A percentile compares a stretch with the other conserved stretches of the same genome.
phyloP scores from a whole-genome alignment of 2,113 vertebrate genomes.

The Gallinago paraguaiae region DNA sequence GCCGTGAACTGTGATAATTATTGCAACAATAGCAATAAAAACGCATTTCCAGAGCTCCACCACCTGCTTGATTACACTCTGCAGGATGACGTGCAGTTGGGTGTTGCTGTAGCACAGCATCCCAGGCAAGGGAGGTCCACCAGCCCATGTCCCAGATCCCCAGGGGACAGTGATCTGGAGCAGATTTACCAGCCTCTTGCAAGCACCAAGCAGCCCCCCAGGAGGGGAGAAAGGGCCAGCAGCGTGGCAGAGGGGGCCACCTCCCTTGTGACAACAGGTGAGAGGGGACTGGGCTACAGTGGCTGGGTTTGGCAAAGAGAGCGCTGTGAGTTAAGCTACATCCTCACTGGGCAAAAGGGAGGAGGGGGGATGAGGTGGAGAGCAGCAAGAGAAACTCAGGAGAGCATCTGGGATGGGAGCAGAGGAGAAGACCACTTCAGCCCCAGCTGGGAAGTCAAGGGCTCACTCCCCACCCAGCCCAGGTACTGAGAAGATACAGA shows the following conservation, averaged over 20 bases:
- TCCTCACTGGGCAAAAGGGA: background rate
- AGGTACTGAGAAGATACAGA: rapidly evolving
- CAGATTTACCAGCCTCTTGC: background rate
- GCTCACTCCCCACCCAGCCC: background rate
- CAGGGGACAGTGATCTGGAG: background rate
- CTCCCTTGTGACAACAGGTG: background rate
- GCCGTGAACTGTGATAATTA: background rate
- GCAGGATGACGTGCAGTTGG: background rate
- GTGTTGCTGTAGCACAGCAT: rapidly evolving
- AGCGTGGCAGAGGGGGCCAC: background rate
- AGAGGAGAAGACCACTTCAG: background rate
- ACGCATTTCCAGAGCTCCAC: background rate
- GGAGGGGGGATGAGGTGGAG: background rate
- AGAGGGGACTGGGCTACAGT: rapidly evolving
- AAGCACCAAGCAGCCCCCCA: background rate
- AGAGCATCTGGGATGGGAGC: too few species aligned
- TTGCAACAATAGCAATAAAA: background rate
- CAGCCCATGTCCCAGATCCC: background rate
- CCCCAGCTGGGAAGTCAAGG: rapidly evolving
- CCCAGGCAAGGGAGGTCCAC: background rate
- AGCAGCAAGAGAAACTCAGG: background rate
- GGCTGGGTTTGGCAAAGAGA: too few species aligned
- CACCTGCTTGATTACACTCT: rapidly evolving
- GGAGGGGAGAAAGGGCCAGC: background rate
- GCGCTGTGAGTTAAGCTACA: background rate